These are phyloP conservation scores for Trogon melanurus DNA, from an alignment of 2,113 vertebrate genomes.

Conservation along the genomic window DNA sequence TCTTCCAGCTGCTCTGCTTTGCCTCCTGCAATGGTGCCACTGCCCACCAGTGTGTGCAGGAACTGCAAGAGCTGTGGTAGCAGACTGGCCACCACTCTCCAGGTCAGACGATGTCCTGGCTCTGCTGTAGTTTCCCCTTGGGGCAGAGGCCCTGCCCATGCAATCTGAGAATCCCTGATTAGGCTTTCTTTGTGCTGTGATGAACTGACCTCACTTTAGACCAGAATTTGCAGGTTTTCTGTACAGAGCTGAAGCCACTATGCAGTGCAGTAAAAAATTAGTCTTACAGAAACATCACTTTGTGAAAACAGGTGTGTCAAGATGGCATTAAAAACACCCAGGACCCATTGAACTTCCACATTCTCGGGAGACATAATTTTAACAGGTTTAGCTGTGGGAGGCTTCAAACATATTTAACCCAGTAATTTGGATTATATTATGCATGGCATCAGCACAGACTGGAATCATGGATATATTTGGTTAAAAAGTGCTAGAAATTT, in stretches of 20 bases:
- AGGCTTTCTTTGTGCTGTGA: not conserved
- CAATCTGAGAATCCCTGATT: not conserved
- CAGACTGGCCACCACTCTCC: not conserved
- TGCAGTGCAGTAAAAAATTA: not conserved
- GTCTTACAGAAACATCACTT: not conserved
- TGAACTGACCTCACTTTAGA: not conserved
- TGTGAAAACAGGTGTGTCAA: not conserved
- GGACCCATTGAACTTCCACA: not conserved
- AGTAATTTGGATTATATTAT: not conserved
- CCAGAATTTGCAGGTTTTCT: not conserved
- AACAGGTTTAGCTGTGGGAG: not conserved
- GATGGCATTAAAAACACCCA: not conserved
- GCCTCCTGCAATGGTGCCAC: not conserved
- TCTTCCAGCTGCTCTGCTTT: not conserved
- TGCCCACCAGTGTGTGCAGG: not conserved
- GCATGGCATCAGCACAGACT: not conserved
- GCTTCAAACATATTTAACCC: not conserved
- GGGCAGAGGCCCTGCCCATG: too few species aligned
- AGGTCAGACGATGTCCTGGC: not conserved
- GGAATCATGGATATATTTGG: not conserved
- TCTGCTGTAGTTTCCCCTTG: not conserved
- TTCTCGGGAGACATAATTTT: not conserved
- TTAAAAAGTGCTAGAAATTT: not conserved
- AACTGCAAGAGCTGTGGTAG: not conserved
- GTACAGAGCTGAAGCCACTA: not conserved